A percentile compares a stretch with the other conserved stretches of the same genome.
Conservation (phyloP, 2,113 vertebrate species). For the Baryphthengus martii region DNA sequence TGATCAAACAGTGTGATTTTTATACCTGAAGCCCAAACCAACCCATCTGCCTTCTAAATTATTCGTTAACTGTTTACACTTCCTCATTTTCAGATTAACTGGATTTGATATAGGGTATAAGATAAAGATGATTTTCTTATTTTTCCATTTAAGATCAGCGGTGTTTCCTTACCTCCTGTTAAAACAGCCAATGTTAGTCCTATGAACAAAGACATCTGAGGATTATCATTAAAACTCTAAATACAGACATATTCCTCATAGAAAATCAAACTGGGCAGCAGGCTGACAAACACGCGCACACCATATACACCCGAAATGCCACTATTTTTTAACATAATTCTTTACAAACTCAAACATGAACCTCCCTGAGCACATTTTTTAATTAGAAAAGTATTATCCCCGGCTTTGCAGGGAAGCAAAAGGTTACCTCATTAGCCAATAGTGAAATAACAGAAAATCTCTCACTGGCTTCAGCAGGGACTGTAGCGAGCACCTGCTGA, state of each 20-base stretch:
- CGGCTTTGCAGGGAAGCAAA: not conserved
- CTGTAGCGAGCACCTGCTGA: not conserved
- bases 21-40: not conserved
- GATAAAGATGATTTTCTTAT: not conserved
- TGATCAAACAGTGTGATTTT: not conserved
- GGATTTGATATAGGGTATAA: not conserved
- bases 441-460: not conserved
- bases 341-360: not conserved
- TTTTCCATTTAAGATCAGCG: not conserved
- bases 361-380: not conserved
- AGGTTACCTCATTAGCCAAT: not conserved
- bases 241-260: not conserved
- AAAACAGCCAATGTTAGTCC: not conserved
- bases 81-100: not conserved
- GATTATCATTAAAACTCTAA: not conserved
- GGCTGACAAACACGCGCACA: not conserved
- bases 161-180: not conserved
- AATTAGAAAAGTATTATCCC: constrained; percentile 30
- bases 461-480: not conserved
- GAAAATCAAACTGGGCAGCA: not conserved
- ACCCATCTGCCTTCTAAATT: not conserved
- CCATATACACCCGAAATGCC: not conserved
- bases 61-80: not conserved
- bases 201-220: not conserved
- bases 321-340: not conserved